Percentiles rank a stretch among this genome's conserved stretches.
phyloP scores from a whole-genome alignment of 2,113 vertebrate species.

The Panthera uncia region DNA sequence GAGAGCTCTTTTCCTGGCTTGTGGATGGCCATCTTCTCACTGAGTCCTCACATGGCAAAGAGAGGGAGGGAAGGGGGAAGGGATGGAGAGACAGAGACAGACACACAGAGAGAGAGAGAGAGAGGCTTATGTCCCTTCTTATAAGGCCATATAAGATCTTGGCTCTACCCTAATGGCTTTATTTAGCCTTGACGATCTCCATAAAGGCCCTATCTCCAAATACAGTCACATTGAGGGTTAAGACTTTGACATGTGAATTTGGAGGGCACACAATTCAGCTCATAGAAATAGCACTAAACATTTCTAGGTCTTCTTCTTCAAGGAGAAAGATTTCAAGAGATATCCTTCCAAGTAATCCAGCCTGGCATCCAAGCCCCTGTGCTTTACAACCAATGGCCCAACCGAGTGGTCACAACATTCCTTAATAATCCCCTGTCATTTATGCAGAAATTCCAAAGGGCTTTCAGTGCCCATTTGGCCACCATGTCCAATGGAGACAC shows the following conservation, averaged over 20 bases:
- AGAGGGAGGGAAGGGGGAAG: background rate
- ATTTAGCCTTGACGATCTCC: background rate
- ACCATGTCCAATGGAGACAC: conserved; percentile 93
- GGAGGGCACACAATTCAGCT: background rate
- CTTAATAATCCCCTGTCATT: conserved; percentile 91
- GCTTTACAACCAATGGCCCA: conserved; percentile 91
- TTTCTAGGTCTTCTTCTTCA: conserved; percentile 91
- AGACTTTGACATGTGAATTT: background rate
- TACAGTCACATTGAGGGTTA: background rate
- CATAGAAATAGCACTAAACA: conserved; percentile 84
- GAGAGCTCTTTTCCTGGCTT: background rate
- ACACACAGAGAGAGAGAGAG: background rate
- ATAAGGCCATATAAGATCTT: background rate
- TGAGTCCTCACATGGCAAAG: background rate
- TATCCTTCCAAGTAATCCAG: conserved; percentile 93
- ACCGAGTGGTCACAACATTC: conserved; percentile 92
- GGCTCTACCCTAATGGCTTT: background rate
- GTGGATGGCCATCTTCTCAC: background rate
- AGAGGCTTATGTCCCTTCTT: background rate
- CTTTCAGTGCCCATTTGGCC: conserved; percentile 90
- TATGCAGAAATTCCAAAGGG: conserved; percentile 91
- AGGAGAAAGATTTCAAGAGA: conserved; percentile 93
- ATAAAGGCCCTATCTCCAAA: background rate
- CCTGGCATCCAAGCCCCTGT: conserved; percentile 91
- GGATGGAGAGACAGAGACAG: background rate